Conservation (phyloP, 2,113 vertebrate species). For the Coregonus clupeaformis region DNA sequence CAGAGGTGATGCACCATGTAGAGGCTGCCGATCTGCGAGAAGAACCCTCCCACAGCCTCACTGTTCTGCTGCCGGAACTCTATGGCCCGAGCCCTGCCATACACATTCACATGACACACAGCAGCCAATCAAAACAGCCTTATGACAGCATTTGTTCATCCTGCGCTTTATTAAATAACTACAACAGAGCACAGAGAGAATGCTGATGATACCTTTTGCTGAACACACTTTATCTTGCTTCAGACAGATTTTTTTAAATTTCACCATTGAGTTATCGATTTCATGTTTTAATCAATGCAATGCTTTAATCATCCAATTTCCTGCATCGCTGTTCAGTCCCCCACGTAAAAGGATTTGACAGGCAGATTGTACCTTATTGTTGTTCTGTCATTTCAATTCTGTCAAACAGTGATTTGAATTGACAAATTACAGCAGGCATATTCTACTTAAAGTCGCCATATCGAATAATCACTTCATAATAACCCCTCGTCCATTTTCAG, state of each 20-base stretch:
- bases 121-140: neutral
- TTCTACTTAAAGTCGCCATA: neutral
- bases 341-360: neutral
- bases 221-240: too few relatives aligned
- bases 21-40: constrained; percentile 95
- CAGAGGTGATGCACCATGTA: constrained; percentile 98
- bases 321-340: neutral
- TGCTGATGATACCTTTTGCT: too few relatives aligned
- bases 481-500: constrained; percentile 1
- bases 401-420: neutral
- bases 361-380: neutral
- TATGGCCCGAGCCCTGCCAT: constrained; percentile 90
- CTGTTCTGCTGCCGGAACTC: constrained; percentile 87
- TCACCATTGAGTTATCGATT: too few relatives aligned
- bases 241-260: too few relatives aligned
- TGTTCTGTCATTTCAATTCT: neutral
- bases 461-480: neutral
- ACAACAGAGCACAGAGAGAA: too few relatives aligned
- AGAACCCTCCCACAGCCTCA: constrained; percentile 95
- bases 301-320: neutral
- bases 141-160: neutral
- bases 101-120: neutral
- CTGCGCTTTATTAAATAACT: too few relatives aligned
- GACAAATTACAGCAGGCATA: constrained; percentile 3
- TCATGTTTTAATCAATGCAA: neutral